A percentile compares a stretch with the other conserved stretches of the same genome.
These are phyloP conservation scores for Shargacucullia verbasci DNA, from an alignment of 2,888 invertebrate genomes.

Conservation along the genomic window DNA sequence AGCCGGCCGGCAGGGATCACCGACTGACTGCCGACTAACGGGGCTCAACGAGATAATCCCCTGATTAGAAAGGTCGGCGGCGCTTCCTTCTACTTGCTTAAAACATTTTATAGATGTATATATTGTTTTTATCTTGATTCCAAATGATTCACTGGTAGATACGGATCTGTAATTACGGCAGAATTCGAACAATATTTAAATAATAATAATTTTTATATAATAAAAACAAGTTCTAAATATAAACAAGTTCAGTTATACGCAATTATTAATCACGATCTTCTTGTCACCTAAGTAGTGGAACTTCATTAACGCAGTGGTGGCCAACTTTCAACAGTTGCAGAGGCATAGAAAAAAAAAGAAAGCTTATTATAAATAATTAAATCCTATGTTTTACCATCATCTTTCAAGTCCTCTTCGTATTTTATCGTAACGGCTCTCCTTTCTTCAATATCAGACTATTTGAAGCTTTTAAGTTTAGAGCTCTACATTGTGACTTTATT, in stretches of 20 bases:
- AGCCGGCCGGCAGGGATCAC: conserved; percentile 45
- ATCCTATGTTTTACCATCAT: no score
- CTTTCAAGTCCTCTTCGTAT: no score
- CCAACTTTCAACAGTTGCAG: no score
- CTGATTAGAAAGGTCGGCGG: conserved; percentile 72
- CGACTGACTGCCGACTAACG: conserved; percentile 62
- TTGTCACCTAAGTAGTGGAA: neutral
- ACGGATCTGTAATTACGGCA: no score
- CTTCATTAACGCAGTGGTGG: no score
- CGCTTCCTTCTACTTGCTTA: conserved; percentile 60
- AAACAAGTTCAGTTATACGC: no score
- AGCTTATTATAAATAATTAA: no score
- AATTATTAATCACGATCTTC: no score
- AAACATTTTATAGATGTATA: conserved; percentile 44
- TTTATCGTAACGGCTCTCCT: neutral
- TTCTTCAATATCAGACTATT: neutral
- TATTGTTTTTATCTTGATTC: conserved; percentile 12
- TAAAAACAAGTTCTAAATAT: no score
- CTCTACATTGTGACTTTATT: neutral
- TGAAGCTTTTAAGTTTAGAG: neutral
- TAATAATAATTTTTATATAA: no score
- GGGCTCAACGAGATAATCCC: conserved; percentile 74
- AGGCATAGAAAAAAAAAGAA: no score
- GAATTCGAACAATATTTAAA: no score
- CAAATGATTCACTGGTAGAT: neutral